These are phyloP conservation scores for Epicauta chinensis DNA, from an alignment of 1,140 invertebrate genomes.

Conservation along the genomic window DNA sequence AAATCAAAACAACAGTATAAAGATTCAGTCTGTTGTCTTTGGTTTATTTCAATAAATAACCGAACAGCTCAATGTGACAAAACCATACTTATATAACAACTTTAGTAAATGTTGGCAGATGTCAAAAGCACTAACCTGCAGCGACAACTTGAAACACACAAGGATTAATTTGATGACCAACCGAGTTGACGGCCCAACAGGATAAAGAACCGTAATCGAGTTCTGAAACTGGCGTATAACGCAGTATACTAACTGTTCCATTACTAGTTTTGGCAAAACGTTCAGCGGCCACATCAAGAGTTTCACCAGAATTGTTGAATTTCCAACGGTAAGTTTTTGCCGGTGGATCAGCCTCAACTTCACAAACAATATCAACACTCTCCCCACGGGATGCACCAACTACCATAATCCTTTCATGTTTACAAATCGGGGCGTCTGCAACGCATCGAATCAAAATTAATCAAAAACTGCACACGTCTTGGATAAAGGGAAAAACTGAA, in stretches of 20 bases:
- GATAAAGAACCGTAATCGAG: conserved; percentile 74
- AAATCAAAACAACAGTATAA: no score
- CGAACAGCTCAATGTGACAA: background rate
- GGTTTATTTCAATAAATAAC: background rate
- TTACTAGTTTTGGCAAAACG: conserved; percentile 58
- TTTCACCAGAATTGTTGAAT: conserved; percentile 83
- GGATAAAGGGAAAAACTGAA: no score
- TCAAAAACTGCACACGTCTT: no score
- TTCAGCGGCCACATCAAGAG: conserved; percentile 67
- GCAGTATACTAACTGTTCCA: conserved; percentile 59
- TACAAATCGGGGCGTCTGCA: conserved; percentile 75
- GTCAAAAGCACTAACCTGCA: conserved; percentile 28
- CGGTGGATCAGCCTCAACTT: conserved; percentile 80
- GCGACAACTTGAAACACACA: conserved; percentile 75
- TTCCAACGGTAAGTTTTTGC: conserved; percentile 82
- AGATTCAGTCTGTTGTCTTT: background rate
- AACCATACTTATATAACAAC: no score
- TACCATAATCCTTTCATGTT: conserved; percentile 63
- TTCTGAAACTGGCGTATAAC: conserved; percentile 63
- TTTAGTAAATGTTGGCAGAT: background rate
- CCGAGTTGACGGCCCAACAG: conserved; percentile 75
- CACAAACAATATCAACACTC: conserved; percentile 74
- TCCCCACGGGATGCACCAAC: conserved; percentile 80
- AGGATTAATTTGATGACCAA: conserved; percentile 74
- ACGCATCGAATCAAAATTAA: no score